phyloP scores from a whole-genome alignment of 2,797 vertebrate genomes.

The Micrastur ruficollis region DNA sequence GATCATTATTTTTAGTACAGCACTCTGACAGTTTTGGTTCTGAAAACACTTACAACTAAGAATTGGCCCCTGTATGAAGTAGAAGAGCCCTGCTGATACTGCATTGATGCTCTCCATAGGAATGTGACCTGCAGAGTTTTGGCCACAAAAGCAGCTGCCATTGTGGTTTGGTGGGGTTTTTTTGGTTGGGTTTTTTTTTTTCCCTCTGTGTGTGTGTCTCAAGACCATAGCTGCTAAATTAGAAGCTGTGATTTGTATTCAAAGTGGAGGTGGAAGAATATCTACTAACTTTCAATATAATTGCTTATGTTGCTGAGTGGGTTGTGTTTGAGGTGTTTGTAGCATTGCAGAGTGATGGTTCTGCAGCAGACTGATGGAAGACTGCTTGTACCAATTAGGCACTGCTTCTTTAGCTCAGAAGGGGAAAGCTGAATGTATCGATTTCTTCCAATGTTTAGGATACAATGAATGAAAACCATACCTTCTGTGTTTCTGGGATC shows the following conservation, averaged over 20 bases:
- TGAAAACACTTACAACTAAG: neutral
- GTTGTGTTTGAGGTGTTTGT: neutral
- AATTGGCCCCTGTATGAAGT: neutral
- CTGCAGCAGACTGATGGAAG: neutral
- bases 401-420: neutral
- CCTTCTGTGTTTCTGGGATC: neutral
- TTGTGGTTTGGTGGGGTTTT: neutral
- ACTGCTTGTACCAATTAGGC: neutral
- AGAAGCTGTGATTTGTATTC: constrained; percentile 14
- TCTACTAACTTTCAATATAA: neutral
- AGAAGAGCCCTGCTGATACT: constrained; percentile 9
- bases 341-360: neutral
- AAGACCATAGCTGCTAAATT: neutral
- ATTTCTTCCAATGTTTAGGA: neutral
- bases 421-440: neutral
- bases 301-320: neutral
- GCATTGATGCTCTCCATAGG: neutral
- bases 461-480: neutral
- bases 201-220: neutral
- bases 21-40: neutral
- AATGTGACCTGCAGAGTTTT: neutral
- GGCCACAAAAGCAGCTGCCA: neutral
- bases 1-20: neutral
- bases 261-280: neutral
- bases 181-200: neutral